Evolutionary conservation across 2,888 invertebrate species (phyloP).

Genomic region (Therioaphis trifolii): DNA sequence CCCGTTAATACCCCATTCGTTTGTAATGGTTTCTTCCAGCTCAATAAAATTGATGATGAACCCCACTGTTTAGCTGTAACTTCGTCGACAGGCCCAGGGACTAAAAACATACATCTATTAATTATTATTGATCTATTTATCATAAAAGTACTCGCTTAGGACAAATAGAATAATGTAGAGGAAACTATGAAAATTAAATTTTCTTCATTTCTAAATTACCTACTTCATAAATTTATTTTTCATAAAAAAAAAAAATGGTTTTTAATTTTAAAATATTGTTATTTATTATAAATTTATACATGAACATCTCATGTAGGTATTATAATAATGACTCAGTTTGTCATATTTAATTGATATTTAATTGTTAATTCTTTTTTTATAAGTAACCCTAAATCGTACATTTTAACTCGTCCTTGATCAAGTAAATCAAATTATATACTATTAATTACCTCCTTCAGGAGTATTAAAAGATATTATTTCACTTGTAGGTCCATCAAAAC

Average conservation of each 20-base stretch:
- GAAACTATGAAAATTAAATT: no score
- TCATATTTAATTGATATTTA: neutral
- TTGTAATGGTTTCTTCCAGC: slow-evolving; percentile 89
- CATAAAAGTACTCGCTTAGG: no score
- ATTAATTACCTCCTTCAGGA: slow-evolving; percentile 79
- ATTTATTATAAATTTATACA: neutral
- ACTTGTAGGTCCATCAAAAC: slow-evolving; percentile 90
- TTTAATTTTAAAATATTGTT: neutral
- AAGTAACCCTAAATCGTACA: no score
- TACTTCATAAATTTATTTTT: no score
- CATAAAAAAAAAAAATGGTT: no score
- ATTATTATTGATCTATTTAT: no score
- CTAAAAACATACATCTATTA: slow-evolving; percentile 66
- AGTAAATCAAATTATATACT: neutral
- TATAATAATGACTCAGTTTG: neutral
- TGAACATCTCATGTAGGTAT: no score
- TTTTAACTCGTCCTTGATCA: no score
- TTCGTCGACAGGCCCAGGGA: slow-evolving; percentile 86
- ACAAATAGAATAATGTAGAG: no score
- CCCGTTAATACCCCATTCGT: slow-evolving; percentile 92
- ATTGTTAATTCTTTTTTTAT: no score
- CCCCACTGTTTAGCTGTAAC: slow-evolving; percentile 89
- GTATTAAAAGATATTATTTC: slow-evolving; percentile 86
- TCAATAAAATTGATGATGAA: slow-evolving; percentile 86
- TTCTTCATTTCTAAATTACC: no score